Evolutionary conservation across 1,140 invertebrate species (phyloP).

Genomic region (Drosophila funebris): DNA sequence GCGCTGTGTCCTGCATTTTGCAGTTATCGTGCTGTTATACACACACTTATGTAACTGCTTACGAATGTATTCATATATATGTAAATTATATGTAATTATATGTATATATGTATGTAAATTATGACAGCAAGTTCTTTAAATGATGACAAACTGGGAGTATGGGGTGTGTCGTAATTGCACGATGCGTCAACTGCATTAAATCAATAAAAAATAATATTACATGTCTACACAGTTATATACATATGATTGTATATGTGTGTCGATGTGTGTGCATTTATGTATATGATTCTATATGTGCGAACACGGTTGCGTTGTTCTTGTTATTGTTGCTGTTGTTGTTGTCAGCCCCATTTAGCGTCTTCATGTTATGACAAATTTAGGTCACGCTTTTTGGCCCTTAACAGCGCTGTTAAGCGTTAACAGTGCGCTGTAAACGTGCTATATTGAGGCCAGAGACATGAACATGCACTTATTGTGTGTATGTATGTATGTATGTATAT

Average conservation of each 20-base stretch:
- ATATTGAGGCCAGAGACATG: slow-evolving; percentile 31
- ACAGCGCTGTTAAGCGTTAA: slow-evolving; percentile 22
- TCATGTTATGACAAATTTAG: slow-evolving; percentile 20
- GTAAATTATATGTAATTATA: slow-evolving; percentile 6
- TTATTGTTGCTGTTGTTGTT: slow-evolving; percentile 14
- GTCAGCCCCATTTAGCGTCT: slow-evolving; percentile 19
- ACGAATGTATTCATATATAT: neutral
- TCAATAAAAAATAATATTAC: slow-evolving; percentile 18
- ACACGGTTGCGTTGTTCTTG: neutral
- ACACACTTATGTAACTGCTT: neutral
- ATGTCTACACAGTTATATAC: neutral
- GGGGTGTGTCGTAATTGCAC: neutral
- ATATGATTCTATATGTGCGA: neutral
- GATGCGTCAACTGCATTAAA: slow-evolving; percentile 34
- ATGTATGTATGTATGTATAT: neutral
- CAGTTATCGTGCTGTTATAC: neutral
- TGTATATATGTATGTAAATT: slow-evolving; percentile 1
- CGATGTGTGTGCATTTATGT: neutral
- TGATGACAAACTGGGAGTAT: neutral
- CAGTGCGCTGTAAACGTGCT: neutral
- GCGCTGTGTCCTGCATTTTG: slow-evolving; percentile 9
- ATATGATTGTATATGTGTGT: neutral
- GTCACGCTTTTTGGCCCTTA: slow-evolving; percentile 17
- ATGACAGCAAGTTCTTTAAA: neutral
- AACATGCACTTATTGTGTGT: too few relatives aligned